Percentiles rank a stretch among this genome's conserved stretches.
phyloP scores from a whole-genome alignment of 2,888 invertebrate genomes.

The Scelioninae gen. 2 region DNA sequence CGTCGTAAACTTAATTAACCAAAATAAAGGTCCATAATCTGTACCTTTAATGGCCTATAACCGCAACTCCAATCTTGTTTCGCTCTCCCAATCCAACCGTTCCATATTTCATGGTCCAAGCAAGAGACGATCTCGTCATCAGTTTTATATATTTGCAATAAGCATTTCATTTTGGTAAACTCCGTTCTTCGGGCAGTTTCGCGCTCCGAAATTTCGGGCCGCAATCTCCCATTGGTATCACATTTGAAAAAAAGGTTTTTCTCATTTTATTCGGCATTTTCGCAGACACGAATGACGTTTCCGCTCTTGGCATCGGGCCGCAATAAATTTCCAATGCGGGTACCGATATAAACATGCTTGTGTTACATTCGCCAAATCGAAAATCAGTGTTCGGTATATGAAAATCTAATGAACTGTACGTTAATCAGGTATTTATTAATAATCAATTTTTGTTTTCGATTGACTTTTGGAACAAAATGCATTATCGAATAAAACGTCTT shows the following conservation, averaged over 20 bases:
- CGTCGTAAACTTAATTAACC: slow-evolving; percentile 11
- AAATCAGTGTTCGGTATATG: slow-evolving; percentile 48
- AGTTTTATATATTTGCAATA: no score
- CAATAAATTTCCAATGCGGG: slow-evolving; percentile 63
- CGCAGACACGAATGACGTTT: slow-evolving; percentile 54
- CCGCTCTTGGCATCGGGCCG: slow-evolving; percentile 62
- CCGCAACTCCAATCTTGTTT: neutral
- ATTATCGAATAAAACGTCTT: no score
- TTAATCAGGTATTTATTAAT: slow-evolving; percentile 33
- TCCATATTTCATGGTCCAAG: slow-evolving; percentile 4
- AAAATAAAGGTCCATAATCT: slow-evolving; percentile 14
- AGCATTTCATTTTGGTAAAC: slow-evolving; percentile 40
- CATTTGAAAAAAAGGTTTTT: no score
- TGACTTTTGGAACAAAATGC: no score
- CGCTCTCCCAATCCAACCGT: neutral
- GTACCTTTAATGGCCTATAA: slow-evolving; percentile 16
- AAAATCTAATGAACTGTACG: slow-evolving; percentile 37
- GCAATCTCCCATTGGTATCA: slow-evolving; percentile 34
- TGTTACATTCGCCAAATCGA: slow-evolving; percentile 43
- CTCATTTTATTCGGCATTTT: slow-evolving; percentile 25
- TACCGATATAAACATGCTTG: slow-evolving; percentile 55
- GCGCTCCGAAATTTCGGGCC: slow-evolving; percentile 9
- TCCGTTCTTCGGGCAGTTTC: slow-evolving; percentile 34
- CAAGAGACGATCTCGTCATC: slow-evolving; percentile 24
- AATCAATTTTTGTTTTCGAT: no score